Evolutionary conservation across 2,113 vertebrate genomes (phyloP).

Genomic region (Nycticebus coucang): DNA sequence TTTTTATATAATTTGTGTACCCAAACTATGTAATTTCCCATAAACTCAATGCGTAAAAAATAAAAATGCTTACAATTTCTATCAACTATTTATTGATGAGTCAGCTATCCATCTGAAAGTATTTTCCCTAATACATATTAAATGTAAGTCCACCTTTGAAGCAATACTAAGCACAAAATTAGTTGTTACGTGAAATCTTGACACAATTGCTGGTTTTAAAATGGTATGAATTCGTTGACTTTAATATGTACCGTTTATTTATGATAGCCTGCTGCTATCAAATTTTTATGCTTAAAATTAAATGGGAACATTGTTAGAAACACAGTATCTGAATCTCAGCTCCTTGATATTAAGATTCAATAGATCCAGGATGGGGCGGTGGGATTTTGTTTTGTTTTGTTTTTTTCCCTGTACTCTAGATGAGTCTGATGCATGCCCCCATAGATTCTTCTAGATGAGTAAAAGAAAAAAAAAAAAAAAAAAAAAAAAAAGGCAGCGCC

Average conservation of each 20-base stretch:
- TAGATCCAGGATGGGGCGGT: background rate
- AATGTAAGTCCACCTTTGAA: background rate
- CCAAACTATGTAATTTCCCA: constrained; percentile 74
- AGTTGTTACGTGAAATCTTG: background rate
- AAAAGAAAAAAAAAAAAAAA: no score
- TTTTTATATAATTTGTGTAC: constrained; percentile 77
- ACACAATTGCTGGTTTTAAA: background rate
- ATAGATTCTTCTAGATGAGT: no score
- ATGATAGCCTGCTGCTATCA: background rate
- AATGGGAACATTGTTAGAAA: background rate
- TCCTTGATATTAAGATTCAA: background rate
- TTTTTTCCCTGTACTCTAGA: background rate
- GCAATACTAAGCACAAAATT: background rate
- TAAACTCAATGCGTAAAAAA: constrained; percentile 47
- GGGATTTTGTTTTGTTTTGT: background rate
- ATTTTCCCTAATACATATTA: background rate
- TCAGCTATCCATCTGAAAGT: background rate
- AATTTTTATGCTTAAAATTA: background rate
- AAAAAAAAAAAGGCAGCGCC: no score
- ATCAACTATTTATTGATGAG: background rate
- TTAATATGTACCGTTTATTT: background rate
- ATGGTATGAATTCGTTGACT: background rate
- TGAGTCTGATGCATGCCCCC: background rate
- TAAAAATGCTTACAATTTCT: background rate
- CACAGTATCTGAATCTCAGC: background rate